phyloP scores from a whole-genome alignment of 1,140 invertebrate species.

The Aphaenogaster rudis region DNA sequence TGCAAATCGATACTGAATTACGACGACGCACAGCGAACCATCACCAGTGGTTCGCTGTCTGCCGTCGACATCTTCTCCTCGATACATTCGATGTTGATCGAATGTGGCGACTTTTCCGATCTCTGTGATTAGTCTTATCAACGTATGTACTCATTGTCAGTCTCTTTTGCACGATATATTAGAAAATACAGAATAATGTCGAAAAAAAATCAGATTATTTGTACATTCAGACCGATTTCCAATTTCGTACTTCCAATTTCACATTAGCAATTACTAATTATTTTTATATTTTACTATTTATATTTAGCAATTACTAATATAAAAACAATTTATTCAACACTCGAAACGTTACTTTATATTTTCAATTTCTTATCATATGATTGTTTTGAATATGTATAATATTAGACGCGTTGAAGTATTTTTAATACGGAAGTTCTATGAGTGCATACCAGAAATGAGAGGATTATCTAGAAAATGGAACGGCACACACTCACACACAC shows the following conservation, averaged over 20 bases:
- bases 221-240: not conserved
- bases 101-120: constrained; percentile 7
- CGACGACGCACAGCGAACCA: constrained; percentile 23
- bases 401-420: not conserved
- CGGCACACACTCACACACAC: not conserved
- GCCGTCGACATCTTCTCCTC: not conserved
- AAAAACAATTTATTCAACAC: not conserved
- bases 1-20: constrained; percentile 83
- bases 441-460: not conserved
- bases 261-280: not conserved
- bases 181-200: not conserved
- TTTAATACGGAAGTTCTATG: constrained; percentile 30
- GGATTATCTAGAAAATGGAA: constrained; percentile 42
- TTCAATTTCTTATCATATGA: not conserved
- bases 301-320: not conserved
- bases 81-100: constrained; percentile 4
- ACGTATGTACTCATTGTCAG: not conserved
- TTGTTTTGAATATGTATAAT: not conserved
- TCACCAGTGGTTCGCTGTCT: constrained; percentile 20
- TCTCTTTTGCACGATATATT: not conserved
- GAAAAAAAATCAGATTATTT: not conserved
- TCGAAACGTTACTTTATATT: not conserved
- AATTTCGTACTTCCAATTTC: not conserved
- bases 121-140: not conserved
- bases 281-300: too few species aligned